A percentile compares a stretch with the other conserved stretches of the same genome.
Evolutionary conservation across 2,113 vertebrate genomes (phyloP).

Genomic region (Pampusana beccarii): DNA sequence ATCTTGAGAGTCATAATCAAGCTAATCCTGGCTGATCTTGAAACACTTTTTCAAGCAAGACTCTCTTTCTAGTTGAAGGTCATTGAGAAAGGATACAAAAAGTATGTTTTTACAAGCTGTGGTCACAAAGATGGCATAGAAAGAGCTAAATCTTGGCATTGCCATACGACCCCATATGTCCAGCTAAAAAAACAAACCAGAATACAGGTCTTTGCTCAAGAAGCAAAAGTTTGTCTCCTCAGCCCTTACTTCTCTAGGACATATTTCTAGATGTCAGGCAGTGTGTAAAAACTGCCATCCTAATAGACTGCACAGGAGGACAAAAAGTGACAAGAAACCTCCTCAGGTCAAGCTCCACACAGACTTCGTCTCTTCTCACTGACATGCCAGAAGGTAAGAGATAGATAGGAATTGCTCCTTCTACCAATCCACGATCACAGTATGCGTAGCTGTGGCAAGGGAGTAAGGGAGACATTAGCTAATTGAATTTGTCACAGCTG

Average conservation of each 20-base stretch:
- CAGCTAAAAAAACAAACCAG: background rate
- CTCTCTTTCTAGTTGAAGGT: background rate
- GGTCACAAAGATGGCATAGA: background rate
- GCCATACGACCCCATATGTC: no score
- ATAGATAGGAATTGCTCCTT: background rate
- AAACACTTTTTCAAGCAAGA: background rate
- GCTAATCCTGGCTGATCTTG: background rate
- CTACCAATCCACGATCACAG: background rate
- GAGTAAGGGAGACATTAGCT: background rate
- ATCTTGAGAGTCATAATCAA: background rate
- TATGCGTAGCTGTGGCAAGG: background rate
- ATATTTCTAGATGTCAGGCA: background rate
- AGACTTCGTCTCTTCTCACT: background rate
- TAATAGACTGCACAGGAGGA: background rate
- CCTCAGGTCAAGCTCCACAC: background rate
- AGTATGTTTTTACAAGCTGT: background rate
- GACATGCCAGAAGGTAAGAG: background rate
- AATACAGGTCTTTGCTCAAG: background rate
- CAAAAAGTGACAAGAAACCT: background rate
- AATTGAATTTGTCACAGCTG: slow-evolving; percentile 15
- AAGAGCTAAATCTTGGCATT: background rate
- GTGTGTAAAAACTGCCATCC: fast-evolving
- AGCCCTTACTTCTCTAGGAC: background rate
- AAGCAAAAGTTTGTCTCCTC: background rate
- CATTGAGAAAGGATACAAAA: background rate